Evolutionary conservation across 2,888 invertebrate genomes (phyloP).

Genomic region (Limnephilus auricula): DNA sequence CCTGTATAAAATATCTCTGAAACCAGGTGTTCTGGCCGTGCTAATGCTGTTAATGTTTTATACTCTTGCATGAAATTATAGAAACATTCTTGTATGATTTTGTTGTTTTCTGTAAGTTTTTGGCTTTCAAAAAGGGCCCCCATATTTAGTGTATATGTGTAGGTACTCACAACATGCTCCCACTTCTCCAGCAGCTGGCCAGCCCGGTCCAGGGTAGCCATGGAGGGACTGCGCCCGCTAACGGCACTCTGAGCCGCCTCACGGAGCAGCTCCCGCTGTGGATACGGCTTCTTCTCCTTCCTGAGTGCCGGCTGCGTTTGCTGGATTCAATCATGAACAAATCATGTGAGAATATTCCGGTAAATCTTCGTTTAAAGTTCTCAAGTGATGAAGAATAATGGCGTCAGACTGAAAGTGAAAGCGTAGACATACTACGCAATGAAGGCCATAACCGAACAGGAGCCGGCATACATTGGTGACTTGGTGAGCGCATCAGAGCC

Average conservation of each 20-base stretch:
- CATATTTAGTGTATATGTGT: no score
- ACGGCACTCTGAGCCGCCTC: slow-evolving; percentile 53
- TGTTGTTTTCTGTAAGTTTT: not conserved
- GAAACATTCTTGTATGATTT: not conserved
- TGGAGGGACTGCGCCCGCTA: slow-evolving; percentile 39
- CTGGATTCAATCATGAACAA: not conserved
- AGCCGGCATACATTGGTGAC: no score
- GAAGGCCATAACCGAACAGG: no score
- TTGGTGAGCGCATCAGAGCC: not conserved
- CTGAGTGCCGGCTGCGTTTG: slow-evolving; percentile 23
- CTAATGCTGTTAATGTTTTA: not conserved
- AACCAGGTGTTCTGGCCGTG: no score
- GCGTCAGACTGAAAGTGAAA: no score
- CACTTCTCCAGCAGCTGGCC: slow-evolving; percentile 44
- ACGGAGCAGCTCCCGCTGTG: slow-evolving; percentile 9
- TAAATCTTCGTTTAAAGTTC: not conserved
- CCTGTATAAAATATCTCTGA: not conserved
- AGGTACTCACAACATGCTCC: slow-evolving; percentile 47
- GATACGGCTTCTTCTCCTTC: slow-evolving; percentile 37
- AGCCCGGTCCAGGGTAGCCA: slow-evolving; percentile 36
- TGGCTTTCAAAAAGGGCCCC: no score
- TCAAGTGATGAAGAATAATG: not conserved
- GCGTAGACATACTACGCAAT: no score
- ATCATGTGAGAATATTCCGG: not conserved
- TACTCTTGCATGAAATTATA: not conserved